Base-by-base conservation (phyloP, 2,888 invertebrate species). In the Chloroclysta siterata region DNA sequence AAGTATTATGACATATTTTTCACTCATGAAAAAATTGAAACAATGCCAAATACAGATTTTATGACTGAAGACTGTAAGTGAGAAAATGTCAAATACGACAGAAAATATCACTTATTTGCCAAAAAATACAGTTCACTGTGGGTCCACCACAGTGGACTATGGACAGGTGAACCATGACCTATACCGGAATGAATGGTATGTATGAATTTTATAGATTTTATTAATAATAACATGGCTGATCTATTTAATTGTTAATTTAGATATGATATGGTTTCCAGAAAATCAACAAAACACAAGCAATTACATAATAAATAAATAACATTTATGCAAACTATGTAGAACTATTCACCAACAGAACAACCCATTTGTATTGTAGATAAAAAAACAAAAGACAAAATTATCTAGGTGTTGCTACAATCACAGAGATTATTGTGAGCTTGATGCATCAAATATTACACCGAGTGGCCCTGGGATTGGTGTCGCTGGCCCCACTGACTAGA, bases 331-430 rank as follows among this genome's bases (percentile, higher is more conserved):
- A 87, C 83, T 22, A 82, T 77, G 71, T 77, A 80, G 72, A 82
- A 89, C 87, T 87, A 81, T 82, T 85, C 80, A 87, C 84, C 83
- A 79, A 83, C 79, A 85, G 80, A 88, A 90, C 85, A 90, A 89
- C 87, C 85, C 85, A 85, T 86, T 86, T 84, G 76, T 83, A 84
- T 68, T 83, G 79, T 83, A 87, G 85, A 84, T n/a, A 84, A 87
- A 85, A 39, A 86, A 84, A 88, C 83, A 87, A 88, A 87, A 83
- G 82, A 89, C 83, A 88, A 65, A 67, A 87, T 87, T 90, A 90
- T 90, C 91, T 92, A 92, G 88, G 84, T 90, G 87, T 90, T 83
- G 90, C 92, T 93, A 93, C 92, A 93, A 93, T 93, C 93, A 93
- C 93, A 93, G 93, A 89, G 88, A 90, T 90, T 90, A 91, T 90